Conservation (phyloP, 2,113 vertebrate genomes). For the Rhynchomys soricoides region DNA sequence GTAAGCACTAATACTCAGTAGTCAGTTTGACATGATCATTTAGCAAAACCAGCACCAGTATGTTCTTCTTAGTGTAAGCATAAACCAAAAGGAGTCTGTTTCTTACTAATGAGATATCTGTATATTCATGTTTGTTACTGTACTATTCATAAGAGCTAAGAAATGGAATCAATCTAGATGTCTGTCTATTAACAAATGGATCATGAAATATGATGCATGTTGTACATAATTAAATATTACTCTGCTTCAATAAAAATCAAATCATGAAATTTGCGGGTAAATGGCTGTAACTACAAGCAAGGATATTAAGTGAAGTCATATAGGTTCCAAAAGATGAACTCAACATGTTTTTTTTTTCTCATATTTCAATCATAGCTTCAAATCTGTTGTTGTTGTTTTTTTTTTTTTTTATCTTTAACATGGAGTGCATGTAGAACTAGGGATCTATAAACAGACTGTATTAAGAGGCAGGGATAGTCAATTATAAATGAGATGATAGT, state of each 20-base stretch:
- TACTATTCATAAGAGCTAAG: background rate
- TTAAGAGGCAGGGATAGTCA: fast-evolving
- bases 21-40: background rate
- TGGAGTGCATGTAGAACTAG: background rate
- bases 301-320: background rate
- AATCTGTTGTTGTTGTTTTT: background rate
- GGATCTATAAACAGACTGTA: background rate
- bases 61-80: background rate
- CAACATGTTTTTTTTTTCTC: background rate
- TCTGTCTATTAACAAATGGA: background rate
- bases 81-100: background rate
- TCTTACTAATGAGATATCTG: no score
- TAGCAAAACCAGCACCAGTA: background rate
- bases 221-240: background rate
- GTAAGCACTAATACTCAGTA: background rate
- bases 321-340: no score
- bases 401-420: background rate
- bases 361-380: background rate
- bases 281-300: background rate
- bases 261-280: background rate
- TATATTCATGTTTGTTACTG: background rate
- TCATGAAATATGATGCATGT: background rate
- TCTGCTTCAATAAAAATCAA: background rate
- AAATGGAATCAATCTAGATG: background rate
- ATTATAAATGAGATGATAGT: background rate